Evolutionary conservation across 2,113 vertebrate genomes (phyloP), one percentile per base, ranked within the genome.

Genomic region (Scalopus aquaticus): DNA sequence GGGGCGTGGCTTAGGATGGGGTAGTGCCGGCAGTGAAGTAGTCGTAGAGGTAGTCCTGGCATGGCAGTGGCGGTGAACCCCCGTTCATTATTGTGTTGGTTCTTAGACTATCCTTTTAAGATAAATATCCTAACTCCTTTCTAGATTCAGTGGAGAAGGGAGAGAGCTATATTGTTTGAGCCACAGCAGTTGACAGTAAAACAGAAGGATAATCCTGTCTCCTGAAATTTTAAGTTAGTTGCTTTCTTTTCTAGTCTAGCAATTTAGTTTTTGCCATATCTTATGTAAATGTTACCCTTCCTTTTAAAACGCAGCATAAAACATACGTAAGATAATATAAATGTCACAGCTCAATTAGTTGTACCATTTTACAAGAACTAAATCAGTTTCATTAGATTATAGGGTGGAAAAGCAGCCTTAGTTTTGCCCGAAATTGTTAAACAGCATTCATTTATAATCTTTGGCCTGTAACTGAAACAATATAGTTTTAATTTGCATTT

Each of bases 401-500:
- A 44, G 42, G 44, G 89, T 81, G 20, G 70, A 80, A 80, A 65
- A 76, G 15, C 32, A 0, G 39, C 87, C 72, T 97, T 90, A 94
- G 77, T 96, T 96, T 64, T 72, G 94, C 96, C 96, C 69, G 72
- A 97, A 97, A 95, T 97, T 97, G 94, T 94, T 97, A 97, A 96
- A 93, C 95, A 97, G 73, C 64, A 90, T 84, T 95, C 77, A 42
- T 98, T 98, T 97, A 97, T 97, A 98, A 98, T 98, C 97, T 98
- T 98, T 98, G 97, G 97, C 98, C 97, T 98, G 97, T 98, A 98
- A 98, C 93, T 96, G 96, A 98, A 98, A 96, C 94, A 97, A 97
- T 97, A 98, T 96, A 98, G 97, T 98, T 98, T 97, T 97, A 97
- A 98, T 98, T 98, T 98, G 97, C 97, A 97, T 98, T 98, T 97